Evolutionary conservation across 92 coral and sea anemone genomes (phyloP), one percentile per base, ranked within the genome.

Genomic region (Zoanthus sansibaricus): DNA sequence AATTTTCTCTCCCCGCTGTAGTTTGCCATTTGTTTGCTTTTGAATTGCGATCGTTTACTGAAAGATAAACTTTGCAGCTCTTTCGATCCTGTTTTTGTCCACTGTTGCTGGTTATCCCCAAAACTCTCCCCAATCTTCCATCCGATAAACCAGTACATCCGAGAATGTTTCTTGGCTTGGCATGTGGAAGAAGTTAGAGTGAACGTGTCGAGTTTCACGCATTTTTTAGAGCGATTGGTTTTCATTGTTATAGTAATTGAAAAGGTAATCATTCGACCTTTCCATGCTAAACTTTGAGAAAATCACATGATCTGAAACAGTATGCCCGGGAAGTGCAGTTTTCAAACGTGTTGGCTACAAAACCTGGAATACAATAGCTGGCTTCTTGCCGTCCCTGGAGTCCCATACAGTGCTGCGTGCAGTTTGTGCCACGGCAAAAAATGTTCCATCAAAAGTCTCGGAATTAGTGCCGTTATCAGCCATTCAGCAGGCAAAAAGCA

Each of bases 371-470:
- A 76, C 82, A 76, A 46, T 52, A 67, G 82, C 82, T 76, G 21
- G 72, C 37, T 67, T 67, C 72, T n/a, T 67, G 72, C 72, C 32
- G 72, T 67, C 37, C 72, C 72, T 67, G 33, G 72, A 37, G 72
- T 21, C 72, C 72, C 33, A 67, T 67, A 67, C 37, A 67, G 21
- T 52, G 82, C 82, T 76, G 82, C 82, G 67, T 76, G 67, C 67
- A 76, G 82, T 76, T 76, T 76, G 82, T 76, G 82, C 82, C n/a
- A 75, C 61, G 67, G 46, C 82, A 76, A 76, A 76, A 76, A 51
- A 76, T 0, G 0, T 20, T 48, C 47, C 67, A 76, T 76, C 82
- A 76, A 75, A 48, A 75, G 59, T 75, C 79, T 47, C 61, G 59
- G 62, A 75, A 48, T 75, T 75, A 75, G 79, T 5, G 79, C 37